Conservation (phyloP, 2,888 invertebrate species). For the Apodemia duryi region DNA sequence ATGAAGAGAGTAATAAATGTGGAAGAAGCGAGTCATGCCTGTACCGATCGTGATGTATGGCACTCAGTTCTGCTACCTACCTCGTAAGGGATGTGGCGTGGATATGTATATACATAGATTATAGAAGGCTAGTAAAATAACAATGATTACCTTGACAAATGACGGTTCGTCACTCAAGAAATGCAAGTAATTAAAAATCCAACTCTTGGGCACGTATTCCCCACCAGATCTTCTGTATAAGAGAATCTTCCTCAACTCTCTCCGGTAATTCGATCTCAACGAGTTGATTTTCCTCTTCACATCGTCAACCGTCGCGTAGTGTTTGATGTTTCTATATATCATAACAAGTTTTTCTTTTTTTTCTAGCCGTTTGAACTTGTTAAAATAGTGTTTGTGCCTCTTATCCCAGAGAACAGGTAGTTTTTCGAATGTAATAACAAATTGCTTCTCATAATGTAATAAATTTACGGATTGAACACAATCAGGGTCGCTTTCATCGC, state of each 20-base stretch:
- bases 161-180: slow-evolving; percentile 23
- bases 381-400: slow-evolving; percentile 21
- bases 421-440: slow-evolving; percentile 7
- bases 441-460: neutral
- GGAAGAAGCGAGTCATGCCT: too few relatives aligned
- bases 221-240: slow-evolving; percentile 14
- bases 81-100: too few relatives aligned
- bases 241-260: slow-evolving; percentile 24
- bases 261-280: slow-evolving; percentile 29
- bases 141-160: slow-evolving; percentile 17
- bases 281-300: slow-evolving; percentile 32
- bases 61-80: too few relatives aligned
- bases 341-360: slow-evolving; percentile 23
- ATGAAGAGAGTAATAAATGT: too few relatives aligned
- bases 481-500: neutral
- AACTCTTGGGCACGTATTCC: slow-evolving; percentile 22
- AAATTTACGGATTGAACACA: neutral
- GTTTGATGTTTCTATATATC: slow-evolving; percentile 23
- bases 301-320: slow-evolving; percentile 26
- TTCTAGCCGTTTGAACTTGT: slow-evolving; percentile 23
- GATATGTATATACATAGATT: too few relatives aligned
- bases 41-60: too few relatives aligned
- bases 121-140: too few relatives aligned
- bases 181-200: slow-evolving; percentile 26
- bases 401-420: slow-evolving; percentile 25